Evolutionary conservation across 2,888 invertebrate species (phyloP), one percentile per base, ranked within the genome.

Genomic region (Sphecodes monilicornis): DNA sequence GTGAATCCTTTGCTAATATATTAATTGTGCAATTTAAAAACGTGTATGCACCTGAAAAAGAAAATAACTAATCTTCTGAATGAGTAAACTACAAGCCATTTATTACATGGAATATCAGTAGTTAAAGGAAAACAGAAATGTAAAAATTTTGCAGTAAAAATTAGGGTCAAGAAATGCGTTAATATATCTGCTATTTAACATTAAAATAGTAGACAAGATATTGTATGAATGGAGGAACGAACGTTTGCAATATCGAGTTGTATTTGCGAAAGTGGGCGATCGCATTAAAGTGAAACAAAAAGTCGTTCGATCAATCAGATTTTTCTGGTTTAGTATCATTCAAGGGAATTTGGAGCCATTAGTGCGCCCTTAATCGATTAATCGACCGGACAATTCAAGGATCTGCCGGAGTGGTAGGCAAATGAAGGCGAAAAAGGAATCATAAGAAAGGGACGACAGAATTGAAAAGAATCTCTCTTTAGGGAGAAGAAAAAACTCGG

Each of bases 391-490:
- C 73, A 78, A 82, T 85, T 78, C 39, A 54, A 78, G 72, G 73
- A 85, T 78, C 85, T 11, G 54, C 32, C 43, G 41, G 54, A 57
- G 57, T 18, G 74, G 68, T 69, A 69, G 85, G 82, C 36, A 86
- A 82, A 80, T 74, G 86, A 77, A 82, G 68, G 74, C 29, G 86
- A 74, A 71, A 76, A 72, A 71, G 71, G 70, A 70, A 71, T 26
- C 46, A n/a, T 70, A 82, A 74, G 85, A 54, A 85, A 66, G 68
- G 75, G 46, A 76, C 79, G 79, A 74, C 82, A 77, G 79, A 77
- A 78, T 80, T 82, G 82, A 86, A 80, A 86, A 77, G 86, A 80
- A 77, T 75, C 76, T 78, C 78, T 57, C 86, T 86, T 79, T 79
- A 72, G 76, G 79, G 39, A 77, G 79, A 77, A 82, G 82, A 86